These are phyloP conservation scores for Galago senegalensis DNA, from an alignment of 2,797 vertebrate species.

Conservation along the genomic window DNA sequence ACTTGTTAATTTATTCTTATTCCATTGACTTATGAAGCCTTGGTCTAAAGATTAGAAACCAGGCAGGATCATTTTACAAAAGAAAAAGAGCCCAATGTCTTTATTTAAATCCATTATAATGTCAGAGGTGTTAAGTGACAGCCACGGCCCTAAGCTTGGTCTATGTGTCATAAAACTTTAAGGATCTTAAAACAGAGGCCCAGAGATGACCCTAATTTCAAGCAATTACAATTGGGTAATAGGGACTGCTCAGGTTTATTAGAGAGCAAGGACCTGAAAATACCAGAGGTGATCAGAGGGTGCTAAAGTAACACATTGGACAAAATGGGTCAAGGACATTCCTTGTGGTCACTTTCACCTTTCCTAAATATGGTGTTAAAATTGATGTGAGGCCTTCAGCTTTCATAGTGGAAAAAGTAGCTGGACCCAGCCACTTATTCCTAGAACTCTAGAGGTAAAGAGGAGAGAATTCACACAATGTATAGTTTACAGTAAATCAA, in stretches of 20 bases:
- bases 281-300: not conserved
- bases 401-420: not conserved
- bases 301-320: not conserved
- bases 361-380: not conserved
- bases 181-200: not conserved
- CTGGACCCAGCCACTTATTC: not conserved
- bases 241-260: not conserved
- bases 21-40: not conserved
- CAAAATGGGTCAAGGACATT: not conserved
- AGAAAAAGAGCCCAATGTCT: not conserved
- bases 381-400: not conserved
- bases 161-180: slow-evolving; percentile 12
- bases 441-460: not conserved
- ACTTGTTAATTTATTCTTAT: not conserved
- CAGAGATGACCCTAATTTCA: not conserved
- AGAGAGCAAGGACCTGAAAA: not conserved
- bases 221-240: not conserved
- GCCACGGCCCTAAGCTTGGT: not conserved
- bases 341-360: not conserved
- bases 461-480: not conserved
- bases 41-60: not conserved
- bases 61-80: not conserved
- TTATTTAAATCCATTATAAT: slow-evolving; percentile 31
- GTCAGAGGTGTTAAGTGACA: not conserved
- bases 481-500: not conserved